Evolutionary conservation across 2,888 invertebrate species (phyloP).

Genomic region (Colletes collaris): DNA sequence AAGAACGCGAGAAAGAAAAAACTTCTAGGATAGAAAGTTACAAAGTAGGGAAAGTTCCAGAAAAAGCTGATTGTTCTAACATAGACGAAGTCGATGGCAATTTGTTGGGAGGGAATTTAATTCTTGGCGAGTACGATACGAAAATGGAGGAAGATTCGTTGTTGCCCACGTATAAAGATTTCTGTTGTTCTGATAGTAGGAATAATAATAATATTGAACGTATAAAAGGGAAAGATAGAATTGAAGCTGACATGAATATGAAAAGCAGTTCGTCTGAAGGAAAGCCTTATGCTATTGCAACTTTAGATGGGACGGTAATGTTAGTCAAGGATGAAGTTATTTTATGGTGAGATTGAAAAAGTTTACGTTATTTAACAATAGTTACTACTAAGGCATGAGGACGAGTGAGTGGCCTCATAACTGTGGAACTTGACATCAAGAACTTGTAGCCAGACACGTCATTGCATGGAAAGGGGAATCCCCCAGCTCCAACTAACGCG

Average conservation of each 20-base stretch:
- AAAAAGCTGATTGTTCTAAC: constrained; percentile 48
- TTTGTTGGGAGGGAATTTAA: constrained; percentile 75
- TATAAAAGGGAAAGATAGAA: constrained; percentile 33
- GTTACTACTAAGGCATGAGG: too few species aligned
- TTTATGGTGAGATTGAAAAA: constrained; percentile 84
- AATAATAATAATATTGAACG: constrained; percentile 47
- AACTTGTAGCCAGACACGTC: too few species aligned
- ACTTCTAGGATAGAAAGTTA: constrained; percentile 28
- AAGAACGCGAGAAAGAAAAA: constrained; percentile 19
- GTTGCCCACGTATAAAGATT: constrained; percentile 72
- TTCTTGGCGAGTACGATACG: constrained; percentile 72
- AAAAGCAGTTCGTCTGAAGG: constrained; percentile 68
- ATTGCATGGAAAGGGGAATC: too few species aligned
- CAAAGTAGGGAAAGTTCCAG: constrained; percentile 43
- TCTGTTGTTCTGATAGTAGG: constrained; percentile 46
- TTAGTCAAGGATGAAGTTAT: constrained; percentile 87
- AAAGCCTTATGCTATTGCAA: constrained; percentile 87
- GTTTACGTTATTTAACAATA: background rate
- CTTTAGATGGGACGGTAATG: constrained; percentile 89
- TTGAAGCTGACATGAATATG: background rate
- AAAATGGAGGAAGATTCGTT: constrained; percentile 65
- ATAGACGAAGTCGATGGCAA: constrained; percentile 79
- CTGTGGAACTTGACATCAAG: too few species aligned
- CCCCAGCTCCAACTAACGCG: too few species aligned
- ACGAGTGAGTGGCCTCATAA: too few species aligned